Evolutionary conservation across 2,888 invertebrate genomes (phyloP).

Genomic region (Invenusta paracnida): DNA sequence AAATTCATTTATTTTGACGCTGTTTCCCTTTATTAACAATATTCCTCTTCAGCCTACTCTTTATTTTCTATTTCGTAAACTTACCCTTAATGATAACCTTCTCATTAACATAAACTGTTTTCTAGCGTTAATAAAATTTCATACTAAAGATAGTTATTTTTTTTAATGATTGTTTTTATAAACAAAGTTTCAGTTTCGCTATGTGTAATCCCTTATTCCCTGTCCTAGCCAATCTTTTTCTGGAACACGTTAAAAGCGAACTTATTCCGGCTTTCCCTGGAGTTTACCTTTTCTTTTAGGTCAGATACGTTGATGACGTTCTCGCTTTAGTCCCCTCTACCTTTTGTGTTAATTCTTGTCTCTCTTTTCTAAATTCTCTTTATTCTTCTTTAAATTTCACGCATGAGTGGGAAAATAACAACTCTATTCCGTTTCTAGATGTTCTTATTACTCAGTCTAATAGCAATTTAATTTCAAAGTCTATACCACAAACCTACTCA

Average conservation of each 20-base stretch:
- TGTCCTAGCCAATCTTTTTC: background rate
- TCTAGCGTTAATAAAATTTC: background rate
- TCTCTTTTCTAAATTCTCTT: background rate
- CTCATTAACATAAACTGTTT: background rate
- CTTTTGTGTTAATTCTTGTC: background rate
- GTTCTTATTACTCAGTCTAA: background rate
- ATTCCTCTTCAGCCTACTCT: background rate
- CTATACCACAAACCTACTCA: too few relatives aligned
- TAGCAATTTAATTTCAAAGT: too few relatives aligned
- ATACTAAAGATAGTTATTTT: background rate
- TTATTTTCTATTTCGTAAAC: background rate
- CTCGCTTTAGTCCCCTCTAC: background rate
- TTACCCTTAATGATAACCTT: background rate
- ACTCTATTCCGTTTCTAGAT: background rate
- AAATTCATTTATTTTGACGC: background rate
- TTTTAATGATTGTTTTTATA: background rate
- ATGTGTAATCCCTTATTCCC: background rate
- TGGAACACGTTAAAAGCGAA: background rate
- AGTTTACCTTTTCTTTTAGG: background rate
- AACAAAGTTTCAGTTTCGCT: background rate
- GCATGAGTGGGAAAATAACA: background rate
- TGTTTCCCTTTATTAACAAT: background rate
- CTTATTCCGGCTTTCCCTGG: background rate
- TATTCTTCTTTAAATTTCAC: background rate
- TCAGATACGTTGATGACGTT: background rate